A percentile compares a stretch with the other conserved stretches of the same genome.
These are phyloP conservation scores for Agrotis exclamationis DNA, from an alignment of 2,888 invertebrate genomes.

Conservation along the genomic window DNA sequence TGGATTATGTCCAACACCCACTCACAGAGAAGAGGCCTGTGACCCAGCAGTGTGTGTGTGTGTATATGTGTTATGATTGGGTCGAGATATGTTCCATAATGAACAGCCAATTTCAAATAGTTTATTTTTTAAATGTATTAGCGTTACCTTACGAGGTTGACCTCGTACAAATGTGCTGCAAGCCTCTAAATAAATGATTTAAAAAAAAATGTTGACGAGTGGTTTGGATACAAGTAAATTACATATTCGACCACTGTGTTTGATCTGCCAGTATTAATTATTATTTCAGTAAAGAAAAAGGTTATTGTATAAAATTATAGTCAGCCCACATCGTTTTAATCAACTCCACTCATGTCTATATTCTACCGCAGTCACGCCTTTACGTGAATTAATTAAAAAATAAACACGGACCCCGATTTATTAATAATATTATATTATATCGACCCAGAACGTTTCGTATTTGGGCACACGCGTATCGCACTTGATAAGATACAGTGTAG, in stretches of 20 bases:
- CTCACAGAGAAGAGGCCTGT: too few relatives aligned
- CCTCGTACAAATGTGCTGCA: too few relatives aligned
- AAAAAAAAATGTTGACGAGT: not conserved
- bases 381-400: slow-evolving; percentile 20
- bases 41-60: too few relatives aligned
- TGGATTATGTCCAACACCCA: too few relatives aligned
- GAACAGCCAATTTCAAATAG: not conserved
- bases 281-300: not conserved
- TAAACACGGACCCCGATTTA: slow-evolving; percentile 29
- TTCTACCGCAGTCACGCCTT: slow-evolving; percentile 11
- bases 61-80: too few relatives aligned
- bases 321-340: slow-evolving; percentile 44
- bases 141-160: too few relatives aligned
- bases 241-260: not conserved
- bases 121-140: too few relatives aligned
- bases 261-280: not conserved
- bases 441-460: slow-evolving; percentile 37
- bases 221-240: not conserved
- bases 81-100: not conserved
- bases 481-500: slow-evolving; percentile 75
- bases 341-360: slow-evolving; percentile 6
- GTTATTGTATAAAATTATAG: too few relatives aligned
- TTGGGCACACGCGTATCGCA: slow-evolving; percentile 46
- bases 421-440: slow-evolving; percentile 28
- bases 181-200: too few relatives aligned